phyloP scores from a whole-genome alignment of 1,140 invertebrate species.

The Holotrichia oblita region DNA sequence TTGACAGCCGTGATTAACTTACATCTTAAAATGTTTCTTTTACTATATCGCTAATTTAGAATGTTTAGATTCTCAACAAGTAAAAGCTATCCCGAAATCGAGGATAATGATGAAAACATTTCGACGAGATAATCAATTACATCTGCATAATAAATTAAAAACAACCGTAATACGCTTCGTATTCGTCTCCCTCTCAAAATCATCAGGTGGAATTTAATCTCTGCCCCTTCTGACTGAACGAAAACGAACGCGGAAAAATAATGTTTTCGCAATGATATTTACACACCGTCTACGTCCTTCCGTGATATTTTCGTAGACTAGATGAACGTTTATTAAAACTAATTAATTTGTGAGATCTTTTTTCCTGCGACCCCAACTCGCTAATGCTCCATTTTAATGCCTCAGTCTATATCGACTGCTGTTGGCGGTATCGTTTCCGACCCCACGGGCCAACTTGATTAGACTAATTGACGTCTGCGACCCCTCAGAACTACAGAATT shows the following conservation, averaged over 20 bases:
- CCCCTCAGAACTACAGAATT: constrained; percentile 9
- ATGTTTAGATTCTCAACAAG: too few species aligned
- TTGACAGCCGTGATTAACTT: too few species aligned
- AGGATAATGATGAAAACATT: constrained; percentile 5
- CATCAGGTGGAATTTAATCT: constrained; percentile 20
- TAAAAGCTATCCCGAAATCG: too few species aligned
- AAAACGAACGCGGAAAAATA: neutral
- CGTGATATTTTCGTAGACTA: neutral
- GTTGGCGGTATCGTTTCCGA: neutral
- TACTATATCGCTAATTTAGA: too few species aligned
- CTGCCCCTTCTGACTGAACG: neutral
- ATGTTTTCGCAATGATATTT: neutral
- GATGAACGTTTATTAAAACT: constrained; percentile 23
- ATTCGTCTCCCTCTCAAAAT: neutral
- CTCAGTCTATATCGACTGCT: neutral
- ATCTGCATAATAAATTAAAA: constrained; percentile 23
- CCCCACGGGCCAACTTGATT: constrained; percentile 21
- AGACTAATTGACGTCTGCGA: constrained; percentile 8
- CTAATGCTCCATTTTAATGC: neutral
- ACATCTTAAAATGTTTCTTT: too few species aligned
- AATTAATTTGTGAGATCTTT: constrained; percentile 24
- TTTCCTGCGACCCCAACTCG: neutral
- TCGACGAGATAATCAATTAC: neutral
- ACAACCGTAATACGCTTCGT: neutral
- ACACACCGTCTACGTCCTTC: neutral